Evolutionary conservation across 2,888 invertebrate genomes (phyloP).

Genomic region (Orchestes rusci): DNA sequence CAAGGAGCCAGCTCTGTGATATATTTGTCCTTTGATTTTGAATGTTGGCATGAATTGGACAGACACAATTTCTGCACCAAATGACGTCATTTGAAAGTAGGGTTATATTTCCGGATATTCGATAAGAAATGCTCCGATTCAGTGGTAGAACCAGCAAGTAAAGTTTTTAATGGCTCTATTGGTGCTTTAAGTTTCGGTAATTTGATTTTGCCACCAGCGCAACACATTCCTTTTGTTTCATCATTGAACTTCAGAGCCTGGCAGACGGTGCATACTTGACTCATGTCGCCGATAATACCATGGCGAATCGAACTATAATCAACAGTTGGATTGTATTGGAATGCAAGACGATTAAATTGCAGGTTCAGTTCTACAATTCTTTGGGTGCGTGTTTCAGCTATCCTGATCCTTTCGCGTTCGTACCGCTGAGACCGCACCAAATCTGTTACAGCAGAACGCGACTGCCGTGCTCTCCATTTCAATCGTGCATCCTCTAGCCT

Average conservation of each 20-base stretch:
- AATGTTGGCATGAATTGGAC: conserved; percentile 5
- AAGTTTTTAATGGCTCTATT: conserved; percentile 31
- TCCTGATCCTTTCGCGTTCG: too few relatives aligned
- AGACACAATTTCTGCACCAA: conserved; percentile 1
- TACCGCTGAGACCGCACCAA: too few relatives aligned
- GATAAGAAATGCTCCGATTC: conserved; percentile 1
- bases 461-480: too few relatives aligned
- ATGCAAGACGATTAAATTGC: conserved; percentile 1
- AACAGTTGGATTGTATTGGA: conserved; percentile 2
- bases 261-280: conserved; percentile 34
- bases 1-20: conserved; percentile 2
- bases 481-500: too few relatives aligned
- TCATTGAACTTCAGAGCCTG: conserved; percentile 34
- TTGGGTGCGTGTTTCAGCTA: too few relatives aligned
- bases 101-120: conserved; percentile 2
- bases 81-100: conserved; percentile 4
- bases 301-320: background rate
- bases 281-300: conserved; percentile 22
- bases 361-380: too few relatives aligned
- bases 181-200: conserved; percentile 35
- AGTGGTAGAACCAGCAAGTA: conserved; percentile 1
- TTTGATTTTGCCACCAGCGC: conserved; percentile 39
- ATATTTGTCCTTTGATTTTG: conserved; percentile 3
- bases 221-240: conserved; percentile 39
- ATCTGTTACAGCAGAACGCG: too few relatives aligned